Evolutionary conservation across 2,797 vertebrate species (phyloP).

Genomic region (Hirundo rustica): DNA sequence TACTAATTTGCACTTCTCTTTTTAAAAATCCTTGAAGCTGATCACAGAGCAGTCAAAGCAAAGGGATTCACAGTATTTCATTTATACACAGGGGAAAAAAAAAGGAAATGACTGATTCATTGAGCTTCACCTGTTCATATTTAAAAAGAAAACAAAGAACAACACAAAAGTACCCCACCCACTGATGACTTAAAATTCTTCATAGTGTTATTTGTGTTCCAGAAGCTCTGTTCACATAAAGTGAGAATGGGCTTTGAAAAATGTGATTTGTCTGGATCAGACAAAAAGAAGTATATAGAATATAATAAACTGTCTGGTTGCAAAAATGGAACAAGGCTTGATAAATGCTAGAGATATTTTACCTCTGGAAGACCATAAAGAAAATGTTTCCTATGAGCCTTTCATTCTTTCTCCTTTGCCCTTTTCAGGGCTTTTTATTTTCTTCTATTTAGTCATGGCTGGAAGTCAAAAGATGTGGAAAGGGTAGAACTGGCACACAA

Average conservation of each 20-base stretch:
- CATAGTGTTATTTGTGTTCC: not conserved
- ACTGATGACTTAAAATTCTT: not conserved
- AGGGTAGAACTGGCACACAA: not conserved
- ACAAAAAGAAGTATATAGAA: not conserved
- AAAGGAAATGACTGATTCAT: not conserved
- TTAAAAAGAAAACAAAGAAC: not conserved
- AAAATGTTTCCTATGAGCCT: not conserved
- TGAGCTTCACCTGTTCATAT: not conserved
- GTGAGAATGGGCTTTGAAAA: not conserved
- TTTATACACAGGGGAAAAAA: not conserved
- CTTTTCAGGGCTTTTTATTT: slow-evolving; percentile 25
- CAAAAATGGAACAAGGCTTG: not conserved
- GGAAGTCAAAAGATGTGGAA: slow-evolving; percentile 16
- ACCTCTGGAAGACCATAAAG: not conserved
- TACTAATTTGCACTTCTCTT: not conserved
- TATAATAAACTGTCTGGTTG: not conserved
- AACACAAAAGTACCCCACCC: not conserved
- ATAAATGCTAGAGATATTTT: slow-evolving; percentile 22
- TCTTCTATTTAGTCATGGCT: not conserved
- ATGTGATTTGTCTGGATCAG: not conserved
- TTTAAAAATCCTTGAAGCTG: not conserved
- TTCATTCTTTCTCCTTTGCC: slow-evolving; percentile 5
- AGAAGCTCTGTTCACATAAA: not conserved
- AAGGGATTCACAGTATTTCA: not conserved
- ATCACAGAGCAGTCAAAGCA: not conserved